phyloP scores from a whole-genome alignment of 2,797 vertebrate genomes.

The Corythornis leucogaster region DNA sequence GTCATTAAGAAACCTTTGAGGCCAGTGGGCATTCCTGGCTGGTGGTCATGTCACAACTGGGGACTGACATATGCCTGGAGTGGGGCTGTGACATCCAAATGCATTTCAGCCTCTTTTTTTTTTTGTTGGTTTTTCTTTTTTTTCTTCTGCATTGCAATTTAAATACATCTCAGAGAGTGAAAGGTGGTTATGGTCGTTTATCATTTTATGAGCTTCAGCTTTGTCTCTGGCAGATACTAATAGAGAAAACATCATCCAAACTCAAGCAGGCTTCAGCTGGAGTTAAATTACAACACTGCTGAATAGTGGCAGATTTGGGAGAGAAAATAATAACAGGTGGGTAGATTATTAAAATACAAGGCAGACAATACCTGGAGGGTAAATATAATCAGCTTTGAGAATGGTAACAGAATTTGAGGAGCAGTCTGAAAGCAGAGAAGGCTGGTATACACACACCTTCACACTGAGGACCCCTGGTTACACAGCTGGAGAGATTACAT shows the following conservation, averaged over 20 bases:
- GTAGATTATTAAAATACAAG: slow-evolving; percentile 41
- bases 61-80: fast-evolving
- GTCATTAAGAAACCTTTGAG: not conserved
- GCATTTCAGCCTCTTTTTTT: slow-evolving; percentile 12
- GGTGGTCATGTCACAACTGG: not conserved
- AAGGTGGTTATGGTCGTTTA: slow-evolving; percentile 19
- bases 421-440: not conserved
- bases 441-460: not conserved
- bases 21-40: not conserved
- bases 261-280: slow-evolving; percentile 15
- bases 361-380: slow-evolving; percentile 23
- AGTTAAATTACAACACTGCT: slow-evolving; percentile 40
- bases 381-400: slow-evolving; percentile 43
- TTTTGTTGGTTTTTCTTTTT: not conserved
- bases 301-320: slow-evolving; percentile 25
- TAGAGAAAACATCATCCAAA: slow-evolving; percentile 9
- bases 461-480: slow-evolving; percentile 13
- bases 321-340: slow-evolving; percentile 42
- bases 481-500: slow-evolving; percentile 25
- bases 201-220: slow-evolving; percentile 24
- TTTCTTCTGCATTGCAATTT: fast-evolving
- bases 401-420: slow-evolving; percentile 25
- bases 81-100: not conserved
- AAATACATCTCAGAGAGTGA: not conserved
- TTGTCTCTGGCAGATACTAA: slow-evolving; percentile 17